These are phyloP conservation scores for Xylocampa areola DNA, from an alignment of 2,888 invertebrate species.

Conservation along the genomic window DNA sequence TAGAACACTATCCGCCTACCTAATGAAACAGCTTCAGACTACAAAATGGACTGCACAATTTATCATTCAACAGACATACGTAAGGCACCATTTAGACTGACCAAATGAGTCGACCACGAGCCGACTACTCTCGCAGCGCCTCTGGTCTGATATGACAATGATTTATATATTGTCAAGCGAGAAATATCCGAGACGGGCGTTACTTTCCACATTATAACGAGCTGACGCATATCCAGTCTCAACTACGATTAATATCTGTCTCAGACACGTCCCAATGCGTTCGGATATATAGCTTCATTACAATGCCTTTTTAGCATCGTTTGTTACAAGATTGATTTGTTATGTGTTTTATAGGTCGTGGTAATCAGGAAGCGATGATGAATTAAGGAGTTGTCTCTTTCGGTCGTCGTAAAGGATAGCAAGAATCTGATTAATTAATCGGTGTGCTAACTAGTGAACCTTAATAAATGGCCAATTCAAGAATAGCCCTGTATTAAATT, in stretches of 20 bases:
- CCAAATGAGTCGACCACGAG: constrained; percentile 66
- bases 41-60: constrained; percentile 56
- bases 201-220: constrained; percentile 69
- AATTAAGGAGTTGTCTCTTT: not conserved
- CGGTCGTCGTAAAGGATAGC: not conserved
- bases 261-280: constrained; percentile 48
- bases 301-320: constrained; percentile 57
- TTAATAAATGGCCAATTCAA: no score
- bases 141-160: constrained; percentile 73
- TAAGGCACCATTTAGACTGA: constrained; percentile 59
- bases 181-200: constrained; percentile 59
- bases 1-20: constrained; percentile 11
- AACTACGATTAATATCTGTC: constrained; percentile 69
- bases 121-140: constrained; percentile 62
- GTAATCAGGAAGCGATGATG: constrained; percentile 6
- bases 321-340: constrained; percentile 56
- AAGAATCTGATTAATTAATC: no score
- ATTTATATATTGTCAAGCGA: constrained; percentile 69
- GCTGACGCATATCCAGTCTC: constrained; percentile 63
- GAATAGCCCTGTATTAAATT: no score
- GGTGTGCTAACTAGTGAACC: no score
- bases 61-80: constrained; percentile 52
- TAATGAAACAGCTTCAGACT: constrained; percentile 48
- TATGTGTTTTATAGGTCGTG: constrained; percentile 10
- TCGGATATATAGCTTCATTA: constrained; percentile 57